Conservation (phyloP, 64 coral and sea anemone genomes). For the Stichodactyla mertensii region DNA sequence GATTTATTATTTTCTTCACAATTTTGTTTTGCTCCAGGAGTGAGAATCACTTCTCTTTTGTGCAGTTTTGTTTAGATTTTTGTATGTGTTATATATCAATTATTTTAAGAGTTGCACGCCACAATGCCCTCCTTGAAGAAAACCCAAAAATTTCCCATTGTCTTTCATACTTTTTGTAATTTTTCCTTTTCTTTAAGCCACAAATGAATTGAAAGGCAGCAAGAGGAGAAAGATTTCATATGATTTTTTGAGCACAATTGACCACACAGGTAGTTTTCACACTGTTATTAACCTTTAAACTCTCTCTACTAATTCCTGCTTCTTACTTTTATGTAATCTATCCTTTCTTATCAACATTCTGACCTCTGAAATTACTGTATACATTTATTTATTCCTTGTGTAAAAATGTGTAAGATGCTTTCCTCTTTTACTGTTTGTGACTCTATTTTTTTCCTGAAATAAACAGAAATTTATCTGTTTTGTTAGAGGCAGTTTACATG, state of each 20-base stretch:
- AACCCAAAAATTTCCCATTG: neutral
- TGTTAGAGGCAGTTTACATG: neutral
- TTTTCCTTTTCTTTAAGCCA: neutral
- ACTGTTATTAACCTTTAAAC: conserved; percentile 3
- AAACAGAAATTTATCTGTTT: too few relatives aligned
- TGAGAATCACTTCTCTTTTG: too few relatives aligned
- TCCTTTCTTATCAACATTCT: neutral
- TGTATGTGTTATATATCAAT: too few relatives aligned
- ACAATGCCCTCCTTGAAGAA: neutral
- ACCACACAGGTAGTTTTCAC: conserved; percentile 66
- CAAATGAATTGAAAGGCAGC: conserved; percentile 62
- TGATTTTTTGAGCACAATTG: conserved; percentile 84
- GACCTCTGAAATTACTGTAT: neutral
- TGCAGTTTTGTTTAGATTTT: too few relatives aligned
- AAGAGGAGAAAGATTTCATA: conserved; percentile 85
- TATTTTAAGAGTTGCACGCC: neutral
- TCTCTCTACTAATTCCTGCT: neutral
- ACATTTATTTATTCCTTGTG: neutral
- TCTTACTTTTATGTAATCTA: neutral
- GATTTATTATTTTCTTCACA: too few relatives aligned
- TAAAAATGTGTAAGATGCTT: neutral
- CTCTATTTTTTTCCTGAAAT: neutral
- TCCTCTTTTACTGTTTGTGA: neutral
- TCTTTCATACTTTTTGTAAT: neutral
- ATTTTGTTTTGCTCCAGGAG: too few relatives aligned